Percentiles rank a stretch among this genome's conserved stretches.
phyloP scores from a whole-genome alignment of 2,888 invertebrate genomes.

The Pyrocoelia pectoralis region DNA sequence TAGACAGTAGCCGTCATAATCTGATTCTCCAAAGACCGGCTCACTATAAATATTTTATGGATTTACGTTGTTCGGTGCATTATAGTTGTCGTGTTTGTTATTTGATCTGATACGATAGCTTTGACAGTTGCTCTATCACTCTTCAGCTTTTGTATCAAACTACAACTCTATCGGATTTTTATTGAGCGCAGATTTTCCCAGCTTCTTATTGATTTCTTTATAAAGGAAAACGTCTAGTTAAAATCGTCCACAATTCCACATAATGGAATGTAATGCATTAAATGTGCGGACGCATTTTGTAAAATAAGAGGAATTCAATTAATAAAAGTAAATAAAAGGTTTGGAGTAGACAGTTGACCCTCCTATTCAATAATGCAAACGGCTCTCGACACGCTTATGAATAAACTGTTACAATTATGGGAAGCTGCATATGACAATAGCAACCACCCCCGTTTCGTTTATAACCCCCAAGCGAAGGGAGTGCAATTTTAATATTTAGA shows the following conservation, averaged over 20 bases:
- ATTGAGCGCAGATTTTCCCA: slow-evolving; percentile 34
- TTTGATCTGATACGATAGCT: slow-evolving; percentile 56
- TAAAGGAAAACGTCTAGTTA: not conserved
- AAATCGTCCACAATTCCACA: not conserved
- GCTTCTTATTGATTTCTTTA: slow-evolving; percentile 21
- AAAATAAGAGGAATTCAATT: slow-evolving; percentile 43
- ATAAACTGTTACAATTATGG: slow-evolving; percentile 59
- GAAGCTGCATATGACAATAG: slow-evolving; percentile 59
- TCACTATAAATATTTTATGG: slow-evolving; percentile 61
- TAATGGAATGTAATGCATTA: not conserved
- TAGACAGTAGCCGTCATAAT: slow-evolving; percentile 56
- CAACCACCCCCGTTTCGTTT: slow-evolving; percentile 39
- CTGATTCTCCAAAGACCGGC: slow-evolving; percentile 56
- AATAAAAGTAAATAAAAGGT: slow-evolving; percentile 57
- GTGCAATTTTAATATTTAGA: slow-evolving; percentile 60
- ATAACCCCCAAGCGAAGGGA: slow-evolving; percentile 38
- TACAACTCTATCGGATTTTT: slow-evolving; percentile 28
- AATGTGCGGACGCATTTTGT: slow-evolving; percentile 11
- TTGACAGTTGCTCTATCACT: slow-evolving; percentile 48
- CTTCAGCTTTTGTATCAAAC: slow-evolving; percentile 37
- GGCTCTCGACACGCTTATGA: slow-evolving; percentile 53
- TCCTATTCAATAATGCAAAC: slow-evolving; percentile 57
- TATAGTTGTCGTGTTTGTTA: slow-evolving; percentile 60
- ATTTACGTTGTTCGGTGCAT: slow-evolving; percentile 61
- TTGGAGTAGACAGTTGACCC: slow-evolving; percentile 57